Evolutionary conservation across 2,888 invertebrate species (phyloP), one percentile per base, ranked within the genome.

Genomic region (Abrostola tripartita): DNA sequence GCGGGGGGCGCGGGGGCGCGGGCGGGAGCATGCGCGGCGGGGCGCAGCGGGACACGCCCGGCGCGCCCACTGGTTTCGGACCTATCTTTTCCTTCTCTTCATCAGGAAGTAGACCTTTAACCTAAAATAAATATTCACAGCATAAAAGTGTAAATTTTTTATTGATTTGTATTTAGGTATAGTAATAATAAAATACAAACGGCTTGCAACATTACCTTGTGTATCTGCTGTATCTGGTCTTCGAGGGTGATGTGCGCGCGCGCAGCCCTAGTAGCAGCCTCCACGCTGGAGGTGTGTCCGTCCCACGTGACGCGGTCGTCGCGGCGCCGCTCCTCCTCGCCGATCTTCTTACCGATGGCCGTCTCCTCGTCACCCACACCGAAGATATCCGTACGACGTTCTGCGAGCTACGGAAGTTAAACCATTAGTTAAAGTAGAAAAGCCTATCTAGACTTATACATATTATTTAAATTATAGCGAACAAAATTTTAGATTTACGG

Each of bases 311-410:
- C 98, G 81, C 98, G 96, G 87, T 98, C 98, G 84, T 98, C 98
- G 79, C 98, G 97, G 0, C 98, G 97, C 41, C 96, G 96, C 90
- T 98, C 98, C 81, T 98, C 97, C 87, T 98, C 98, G 1, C 98
- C 98, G 69, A 99, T 97, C 95, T 99, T 99, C 94, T 99, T 99
- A 95, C 99, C 99, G 88, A 99, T 99, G 36, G 98, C 98, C 0
- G 99, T 99, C 95, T 99, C 99, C 90, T 99, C 99, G 89, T 98
- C 98, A 64, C 99, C 99, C 70, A 98, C 98, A 93, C 99, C 99
- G 94, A 99, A 99, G 92, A 99, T 99, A 95, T 99, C 99, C 0
- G 99, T 99, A 97, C 99, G 98, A 78, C 99, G 96, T 89, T 99
- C 99, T 0, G 99, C 99, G 84, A 99, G 95, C 92, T 93, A 70